phyloP scores from a whole-genome alignment of 2,113 vertebrate species.

The Progne subis region DNA sequence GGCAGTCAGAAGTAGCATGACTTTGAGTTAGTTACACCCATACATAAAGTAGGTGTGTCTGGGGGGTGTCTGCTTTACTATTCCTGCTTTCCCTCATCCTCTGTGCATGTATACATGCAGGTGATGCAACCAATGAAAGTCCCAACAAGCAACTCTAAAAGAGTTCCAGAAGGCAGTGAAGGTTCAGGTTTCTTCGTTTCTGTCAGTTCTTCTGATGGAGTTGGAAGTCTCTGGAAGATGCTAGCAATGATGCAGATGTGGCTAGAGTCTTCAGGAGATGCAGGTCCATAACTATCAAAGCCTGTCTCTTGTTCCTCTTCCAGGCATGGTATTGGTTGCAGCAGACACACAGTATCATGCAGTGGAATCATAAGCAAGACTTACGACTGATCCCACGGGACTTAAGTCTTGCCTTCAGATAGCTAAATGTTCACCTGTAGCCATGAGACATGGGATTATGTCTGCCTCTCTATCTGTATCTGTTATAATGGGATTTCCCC shows the following conservation, averaged over 20 bases:
- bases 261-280: background rate
- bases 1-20: background rate
- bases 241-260: background rate
- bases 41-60: background rate
- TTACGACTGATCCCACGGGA: background rate
- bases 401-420: background rate
- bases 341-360: background rate
- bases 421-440: background rate
- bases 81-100: background rate
- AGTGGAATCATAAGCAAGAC: background rate
- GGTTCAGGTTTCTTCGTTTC: background rate
- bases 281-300: background rate
- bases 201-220: background rate
- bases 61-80: background rate
- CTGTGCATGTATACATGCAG: background rate
- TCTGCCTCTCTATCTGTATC: background rate
- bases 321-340: background rate
- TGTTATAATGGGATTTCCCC: background rate
- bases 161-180: background rate
- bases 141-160: background rate
- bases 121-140: background rate
- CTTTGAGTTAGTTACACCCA: background rate
- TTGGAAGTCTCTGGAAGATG: background rate
- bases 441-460: background rate
- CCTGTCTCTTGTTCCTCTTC: background rate